phyloP scores from a whole-genome alignment of 2,888 invertebrate species.

The Ectemnius lituratus region DNA sequence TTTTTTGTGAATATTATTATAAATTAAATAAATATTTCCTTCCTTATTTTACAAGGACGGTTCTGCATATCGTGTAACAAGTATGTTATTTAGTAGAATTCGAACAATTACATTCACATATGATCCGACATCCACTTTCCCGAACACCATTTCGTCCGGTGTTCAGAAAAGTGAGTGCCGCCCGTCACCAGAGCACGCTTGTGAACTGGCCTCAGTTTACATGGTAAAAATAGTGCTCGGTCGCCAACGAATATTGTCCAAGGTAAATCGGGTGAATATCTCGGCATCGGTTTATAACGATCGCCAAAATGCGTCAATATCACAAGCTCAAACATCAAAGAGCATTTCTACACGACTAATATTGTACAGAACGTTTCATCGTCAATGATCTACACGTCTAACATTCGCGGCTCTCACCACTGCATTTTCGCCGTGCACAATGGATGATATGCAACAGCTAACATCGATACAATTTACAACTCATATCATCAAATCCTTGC shows the following conservation, averaged over 20 bases:
- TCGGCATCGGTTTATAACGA: conserved; percentile 59
- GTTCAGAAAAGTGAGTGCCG: conserved; percentile 48
- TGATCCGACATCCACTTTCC: no score
- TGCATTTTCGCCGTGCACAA: conserved; percentile 23
- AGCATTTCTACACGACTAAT: conserved; percentile 34
- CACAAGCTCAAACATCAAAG: conserved; percentile 10
- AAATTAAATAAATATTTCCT: no score
- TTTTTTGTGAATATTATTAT: no score
- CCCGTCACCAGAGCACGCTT: conserved; percentile 22
- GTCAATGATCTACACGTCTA: conserved; percentile 35
- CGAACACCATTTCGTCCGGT: conserved; percentile 2
- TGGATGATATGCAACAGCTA: conserved; percentile 20
- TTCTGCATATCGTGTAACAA: no score
- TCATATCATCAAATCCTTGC: neutral
- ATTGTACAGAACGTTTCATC: conserved; percentile 38
- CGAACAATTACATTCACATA: conserved; percentile 14
- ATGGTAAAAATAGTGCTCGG: conserved; percentile 57
- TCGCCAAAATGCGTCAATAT: conserved; percentile 35
- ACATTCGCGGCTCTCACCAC: conserved; percentile 25
- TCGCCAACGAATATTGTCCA: conserved; percentile 47
- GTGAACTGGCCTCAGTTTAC: conserved; percentile 56
- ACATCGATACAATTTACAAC: neutral
- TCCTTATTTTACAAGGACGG: no score
- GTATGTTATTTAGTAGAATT: neutral
- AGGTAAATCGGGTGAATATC: conserved; percentile 73